Percentiles rank a stretch among this genome's conserved stretches.
These are phyloP conservation scores for Planococcus citri DNA, from an alignment of 1,140 invertebrate species.

Conservation along the genomic window DNA sequence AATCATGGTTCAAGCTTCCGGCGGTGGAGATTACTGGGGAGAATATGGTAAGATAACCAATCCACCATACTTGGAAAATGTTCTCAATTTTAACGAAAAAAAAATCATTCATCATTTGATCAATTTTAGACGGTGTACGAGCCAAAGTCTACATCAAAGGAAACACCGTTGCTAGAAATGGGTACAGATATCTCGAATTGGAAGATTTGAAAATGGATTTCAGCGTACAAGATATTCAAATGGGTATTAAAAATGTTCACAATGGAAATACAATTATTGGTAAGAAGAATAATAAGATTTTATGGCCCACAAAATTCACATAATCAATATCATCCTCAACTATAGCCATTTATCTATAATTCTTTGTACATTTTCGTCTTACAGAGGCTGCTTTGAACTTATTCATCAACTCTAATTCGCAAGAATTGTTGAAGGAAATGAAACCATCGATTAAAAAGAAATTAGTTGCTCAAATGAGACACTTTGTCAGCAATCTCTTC, in stretches of 20 bases:
- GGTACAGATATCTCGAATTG: conserved; percentile 48
- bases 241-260: conserved; percentile 68
- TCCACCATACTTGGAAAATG: too few species aligned
- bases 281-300: conserved; percentile 39
- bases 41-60: conserved; percentile 63
- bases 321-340: too few species aligned
- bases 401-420: conserved; percentile 73
- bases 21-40: conserved; percentile 72
- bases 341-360: too few species aligned
- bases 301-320: too few species aligned
- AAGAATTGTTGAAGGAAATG: conserved; percentile 71
- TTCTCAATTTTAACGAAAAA: too few species aligned
- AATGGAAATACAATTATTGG: conserved; percentile 63
- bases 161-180: conserved; percentile 43
- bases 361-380: too few species aligned
- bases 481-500: conserved; percentile 59
- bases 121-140: conserved; percentile 55
- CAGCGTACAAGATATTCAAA: conserved; percentile 60
- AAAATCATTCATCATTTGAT: too few species aligned
- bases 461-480: conserved; percentile 54
- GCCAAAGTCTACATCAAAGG: conserved; percentile 69
- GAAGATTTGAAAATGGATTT: conserved; percentile 69
- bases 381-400: conserved; percentile 67
- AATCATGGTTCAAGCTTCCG: conserved; percentile 61
- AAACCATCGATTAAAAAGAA: conserved; percentile 67